These are phyloP conservation scores for Empidonax alnorum DNA, from an alignment of 2,113 vertebrate species.

Conservation along the genomic window DNA sequence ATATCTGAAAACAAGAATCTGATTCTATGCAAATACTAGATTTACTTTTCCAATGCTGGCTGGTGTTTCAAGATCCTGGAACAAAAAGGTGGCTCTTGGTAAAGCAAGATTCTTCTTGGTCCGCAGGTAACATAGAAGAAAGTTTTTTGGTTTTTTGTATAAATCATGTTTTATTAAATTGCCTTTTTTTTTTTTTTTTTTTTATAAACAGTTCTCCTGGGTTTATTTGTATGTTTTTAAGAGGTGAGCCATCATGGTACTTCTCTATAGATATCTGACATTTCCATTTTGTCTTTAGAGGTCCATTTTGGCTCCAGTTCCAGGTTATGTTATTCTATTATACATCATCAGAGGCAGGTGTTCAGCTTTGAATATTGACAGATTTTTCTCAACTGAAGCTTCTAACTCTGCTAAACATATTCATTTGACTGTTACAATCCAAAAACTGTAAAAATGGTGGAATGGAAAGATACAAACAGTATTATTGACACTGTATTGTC, in stretches of 20 bases:
- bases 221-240: conserved; percentile 60
- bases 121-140: conserved; percentile 71
- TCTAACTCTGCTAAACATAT: conserved; percentile 76
- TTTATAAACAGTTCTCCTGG: conserved; percentile 80
- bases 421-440: conserved; percentile 82
- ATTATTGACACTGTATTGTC: conserved; percentile 86
- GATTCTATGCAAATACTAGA: conserved; percentile 43
- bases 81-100: conserved; percentile 64
- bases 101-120: conserved; percentile 75
- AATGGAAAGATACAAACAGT: conserved; percentile 87
- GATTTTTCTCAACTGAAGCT: conserved; percentile 75
- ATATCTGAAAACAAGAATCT: conserved; percentile 57
- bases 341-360: conserved; percentile 81
- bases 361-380: conserved; percentile 79
- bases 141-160: conserved; percentile 61
- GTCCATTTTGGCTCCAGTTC: conserved; percentile 75
- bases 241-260: conserved; percentile 76
- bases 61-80: conserved; percentile 66
- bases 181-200: conserved; percentile 43
- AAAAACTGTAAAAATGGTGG: conserved; percentile 86
- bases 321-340: conserved; percentile 69
- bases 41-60: conserved; percentile 62
- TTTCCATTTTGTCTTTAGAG: conserved; percentile 71
- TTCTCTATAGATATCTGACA: conserved; percentile 62
- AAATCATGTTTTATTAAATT: conserved; percentile 72